A percentile compares a stretch with the other conserved stretches of the same genome.
Conservation (phyloP, 2,797 vertebrate genomes). For the Morus bassanus region DNA sequence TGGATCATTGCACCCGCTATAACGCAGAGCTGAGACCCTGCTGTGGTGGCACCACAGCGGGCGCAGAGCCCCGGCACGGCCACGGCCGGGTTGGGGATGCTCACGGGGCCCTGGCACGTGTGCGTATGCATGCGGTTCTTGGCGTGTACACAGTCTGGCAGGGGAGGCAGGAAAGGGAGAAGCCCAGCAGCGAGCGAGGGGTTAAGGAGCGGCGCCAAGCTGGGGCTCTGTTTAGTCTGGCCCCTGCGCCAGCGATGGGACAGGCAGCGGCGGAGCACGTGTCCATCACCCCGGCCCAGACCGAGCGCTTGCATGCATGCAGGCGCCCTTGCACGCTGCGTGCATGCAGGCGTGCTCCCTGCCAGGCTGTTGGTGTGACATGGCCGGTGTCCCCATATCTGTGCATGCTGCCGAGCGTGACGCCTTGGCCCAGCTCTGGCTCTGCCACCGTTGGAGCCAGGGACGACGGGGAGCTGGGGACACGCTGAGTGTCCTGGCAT, state of each 20-base stretch:
- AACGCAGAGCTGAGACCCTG: not conserved
- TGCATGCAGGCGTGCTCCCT: not conserved
- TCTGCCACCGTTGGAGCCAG: accelerated
- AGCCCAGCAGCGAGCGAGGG: not conserved
- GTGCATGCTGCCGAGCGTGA: accelerated
- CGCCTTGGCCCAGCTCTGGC: not conserved
- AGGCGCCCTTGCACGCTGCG: not conserved
- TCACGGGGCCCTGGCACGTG: not conserved
- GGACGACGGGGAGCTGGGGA: not conserved
- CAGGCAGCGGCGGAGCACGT: not conserved
- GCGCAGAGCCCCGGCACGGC: not conserved
- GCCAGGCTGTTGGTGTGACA: not conserved
- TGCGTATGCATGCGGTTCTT: not conserved
- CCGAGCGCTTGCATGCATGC: not conserved
- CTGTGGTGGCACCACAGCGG: not conserved
- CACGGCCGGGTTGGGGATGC: not conserved
- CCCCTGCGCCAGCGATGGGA: not conserved
- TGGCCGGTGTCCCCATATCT: accelerated
- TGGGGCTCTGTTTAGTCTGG: conserved; percentile 34
- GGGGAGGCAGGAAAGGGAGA: not conserved
- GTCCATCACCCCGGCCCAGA: not conserved
- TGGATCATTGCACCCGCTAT: not conserved
- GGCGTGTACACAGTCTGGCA: not conserved
- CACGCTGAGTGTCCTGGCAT: accelerated
- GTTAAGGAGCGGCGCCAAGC: conserved; percentile 19